phyloP scores from a whole-genome alignment of 2,797 vertebrate species.

The Pristis pectinata region DNA sequence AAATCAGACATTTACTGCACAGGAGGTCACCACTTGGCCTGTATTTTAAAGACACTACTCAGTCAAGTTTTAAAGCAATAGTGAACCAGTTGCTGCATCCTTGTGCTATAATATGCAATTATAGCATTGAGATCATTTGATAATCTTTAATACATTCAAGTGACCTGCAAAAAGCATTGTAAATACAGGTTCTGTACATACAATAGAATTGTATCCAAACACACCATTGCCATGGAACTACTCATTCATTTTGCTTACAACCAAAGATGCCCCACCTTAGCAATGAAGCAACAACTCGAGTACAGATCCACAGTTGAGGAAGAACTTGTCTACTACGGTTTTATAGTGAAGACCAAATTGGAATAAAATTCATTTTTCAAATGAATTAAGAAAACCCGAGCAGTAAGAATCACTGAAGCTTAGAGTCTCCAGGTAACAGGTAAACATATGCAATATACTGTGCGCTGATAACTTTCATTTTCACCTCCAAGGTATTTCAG shows the following conservation, averaged over 20 bases:
- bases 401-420: background rate
- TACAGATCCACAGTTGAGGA: background rate
- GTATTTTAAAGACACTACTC: background rate
- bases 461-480: background rate
- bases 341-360: background rate
- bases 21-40: too few relatives aligned
- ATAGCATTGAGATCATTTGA: background rate
- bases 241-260: background rate
- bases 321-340: background rate
- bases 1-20: background rate
- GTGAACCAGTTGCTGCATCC: too few relatives aligned
- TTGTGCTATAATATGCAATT: background rate
- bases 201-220: slow-evolving; percentile 45
- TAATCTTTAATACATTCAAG: background rate
- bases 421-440: background rate
- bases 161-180: background rate
- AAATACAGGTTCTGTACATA: background rate
- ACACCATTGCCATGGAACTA: slow-evolving; percentile 42
- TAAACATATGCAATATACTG: background rate
- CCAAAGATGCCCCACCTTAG: background rate
- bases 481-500: background rate
- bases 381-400: background rate
- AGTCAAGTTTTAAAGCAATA: background rate
- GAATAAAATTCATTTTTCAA: background rate
- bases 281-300: background rate